Evolutionary conservation across 2,113 vertebrate genomes (phyloP).

Genomic region (Neolamprologus kungweensis): DNA sequence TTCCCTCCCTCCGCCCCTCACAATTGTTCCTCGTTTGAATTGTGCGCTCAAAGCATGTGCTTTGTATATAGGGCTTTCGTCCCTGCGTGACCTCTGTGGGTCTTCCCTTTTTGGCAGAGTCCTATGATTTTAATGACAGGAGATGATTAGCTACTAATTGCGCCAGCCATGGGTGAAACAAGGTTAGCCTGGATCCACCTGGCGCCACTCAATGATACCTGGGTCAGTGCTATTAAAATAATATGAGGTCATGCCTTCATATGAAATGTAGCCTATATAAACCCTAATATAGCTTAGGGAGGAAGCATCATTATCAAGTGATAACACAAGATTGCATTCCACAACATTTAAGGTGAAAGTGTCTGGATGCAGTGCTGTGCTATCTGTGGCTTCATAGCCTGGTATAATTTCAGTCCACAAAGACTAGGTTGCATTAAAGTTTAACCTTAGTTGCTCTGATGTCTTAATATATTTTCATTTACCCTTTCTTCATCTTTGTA

Average conservation of each 20-base stretch:
- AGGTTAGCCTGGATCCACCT: background rate
- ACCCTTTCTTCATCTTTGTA: background rate
- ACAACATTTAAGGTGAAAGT: background rate
- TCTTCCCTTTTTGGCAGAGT: background rate
- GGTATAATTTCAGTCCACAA: background rate
- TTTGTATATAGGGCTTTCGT: background rate
- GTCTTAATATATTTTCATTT: background rate
- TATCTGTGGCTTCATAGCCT: background rate
- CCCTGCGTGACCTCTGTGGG: background rate
- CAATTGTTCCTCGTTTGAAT: slow-evolving; percentile 3
- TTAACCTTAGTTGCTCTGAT: background rate
- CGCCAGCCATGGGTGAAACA: background rate
- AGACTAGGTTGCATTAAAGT: background rate
- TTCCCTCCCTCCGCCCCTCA: background rate
- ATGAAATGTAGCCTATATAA: background rate
- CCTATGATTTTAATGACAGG: background rate
- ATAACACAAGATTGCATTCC: background rate
- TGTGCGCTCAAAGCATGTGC: background rate
- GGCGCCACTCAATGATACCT: background rate
- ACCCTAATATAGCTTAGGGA: background rate
- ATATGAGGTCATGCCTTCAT: background rate
- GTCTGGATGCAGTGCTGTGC: background rate
- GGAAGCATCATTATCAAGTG: background rate
- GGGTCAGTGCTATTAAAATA: slow-evolving; percentile 7
- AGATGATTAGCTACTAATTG: background rate